phyloP scores from a whole-genome alignment of 2,113 vertebrate species.

The Calidris pygmaea region DNA sequence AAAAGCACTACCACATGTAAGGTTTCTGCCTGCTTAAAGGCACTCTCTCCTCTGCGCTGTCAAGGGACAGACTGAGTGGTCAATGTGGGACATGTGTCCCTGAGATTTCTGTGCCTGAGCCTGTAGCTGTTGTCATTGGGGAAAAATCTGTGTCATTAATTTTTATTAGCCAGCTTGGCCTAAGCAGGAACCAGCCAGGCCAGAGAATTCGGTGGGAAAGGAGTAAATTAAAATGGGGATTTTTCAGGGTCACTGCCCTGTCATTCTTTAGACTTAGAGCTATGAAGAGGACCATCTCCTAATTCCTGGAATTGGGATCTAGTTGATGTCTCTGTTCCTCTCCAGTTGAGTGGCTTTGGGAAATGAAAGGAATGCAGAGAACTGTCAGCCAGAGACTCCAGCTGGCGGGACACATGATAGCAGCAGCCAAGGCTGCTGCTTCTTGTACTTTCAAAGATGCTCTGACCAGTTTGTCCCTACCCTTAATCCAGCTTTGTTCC shows the following conservation, averaged over 20 bases:
- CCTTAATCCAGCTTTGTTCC: not conserved
- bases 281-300: not conserved
- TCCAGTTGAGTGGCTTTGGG: not conserved
- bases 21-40: not conserved
- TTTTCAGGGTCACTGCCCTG: constrained; percentile 2
- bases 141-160: not conserved
- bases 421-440: constrained; percentile 5
- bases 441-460: not conserved
- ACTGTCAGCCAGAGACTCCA: not conserved
- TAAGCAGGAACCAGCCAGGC: not conserved
- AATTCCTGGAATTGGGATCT: not conserved
- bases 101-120: not conserved
- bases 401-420: not conserved
- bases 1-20: not conserved
- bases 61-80: not conserved
- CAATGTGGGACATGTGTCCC: not conserved
- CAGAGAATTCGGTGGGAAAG: constrained; percentile 34
- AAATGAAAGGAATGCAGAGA: not conserved
- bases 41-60: not conserved
- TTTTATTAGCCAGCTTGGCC: not conserved
- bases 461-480: not conserved
- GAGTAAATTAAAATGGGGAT: not conserved
- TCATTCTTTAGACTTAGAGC: constrained; percentile 3
- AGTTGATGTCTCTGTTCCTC: not conserved
- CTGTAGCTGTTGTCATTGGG: not conserved